phyloP scores from a whole-genome alignment of 2,797 vertebrate genomes.

The Gymnopithys bicolor region DNA sequence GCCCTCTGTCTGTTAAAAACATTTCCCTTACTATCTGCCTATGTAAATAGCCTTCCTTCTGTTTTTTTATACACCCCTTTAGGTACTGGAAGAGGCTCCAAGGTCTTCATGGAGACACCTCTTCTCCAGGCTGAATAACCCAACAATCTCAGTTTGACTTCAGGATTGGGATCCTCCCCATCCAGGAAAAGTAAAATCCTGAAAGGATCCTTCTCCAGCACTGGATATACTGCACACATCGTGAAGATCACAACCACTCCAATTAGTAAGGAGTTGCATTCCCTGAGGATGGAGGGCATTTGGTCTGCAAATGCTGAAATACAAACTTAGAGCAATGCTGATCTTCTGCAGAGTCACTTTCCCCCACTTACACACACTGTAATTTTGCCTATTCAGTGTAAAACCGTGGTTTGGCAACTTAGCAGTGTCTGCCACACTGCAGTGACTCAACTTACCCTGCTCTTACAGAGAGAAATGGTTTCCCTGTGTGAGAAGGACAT shows the following conservation, averaged over 20 bases:
- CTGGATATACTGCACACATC: not conserved
- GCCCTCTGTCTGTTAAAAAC: not conserved
- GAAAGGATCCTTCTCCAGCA: not conserved
- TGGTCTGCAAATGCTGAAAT: not conserved
- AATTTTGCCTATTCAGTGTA: not conserved
- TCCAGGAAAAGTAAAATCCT: not conserved
- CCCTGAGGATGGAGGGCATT: not conserved
- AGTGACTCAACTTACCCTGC: not conserved
- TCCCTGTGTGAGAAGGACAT: not conserved
- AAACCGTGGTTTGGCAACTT: not conserved
- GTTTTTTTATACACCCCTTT: not conserved
- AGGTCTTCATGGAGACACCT: not conserved
- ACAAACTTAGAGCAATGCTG: not conserved
- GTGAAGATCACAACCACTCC: not conserved
- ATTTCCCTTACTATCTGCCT: not conserved
- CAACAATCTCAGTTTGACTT: not conserved
- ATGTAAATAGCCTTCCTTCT: not conserved
- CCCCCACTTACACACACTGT: fast-evolving
- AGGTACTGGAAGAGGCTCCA: not conserved
- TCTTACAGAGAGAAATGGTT: not conserved
- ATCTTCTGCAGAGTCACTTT: not conserved
- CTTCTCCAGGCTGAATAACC: not conserved
- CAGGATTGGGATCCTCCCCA: not conserved
- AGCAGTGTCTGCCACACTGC: not conserved
- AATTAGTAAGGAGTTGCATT: not conserved